Evolutionary conservation across 2,113 vertebrate species (phyloP).

Genomic region (Callocephalon fimbriatum): DNA sequence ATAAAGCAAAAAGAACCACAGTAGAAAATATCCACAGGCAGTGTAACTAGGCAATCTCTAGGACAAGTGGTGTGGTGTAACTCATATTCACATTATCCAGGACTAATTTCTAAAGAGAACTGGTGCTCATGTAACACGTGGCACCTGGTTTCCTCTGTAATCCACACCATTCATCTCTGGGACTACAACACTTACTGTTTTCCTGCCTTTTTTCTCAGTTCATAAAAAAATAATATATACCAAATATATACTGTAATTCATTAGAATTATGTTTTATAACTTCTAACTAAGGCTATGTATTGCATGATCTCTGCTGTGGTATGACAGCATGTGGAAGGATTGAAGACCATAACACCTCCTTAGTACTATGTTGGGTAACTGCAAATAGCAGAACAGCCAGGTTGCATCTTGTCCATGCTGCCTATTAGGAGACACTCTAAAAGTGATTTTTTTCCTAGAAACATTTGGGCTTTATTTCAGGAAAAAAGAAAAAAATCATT

Average conservation of each 20-base stretch:
- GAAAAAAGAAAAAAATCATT: not conserved
- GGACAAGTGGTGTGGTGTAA: not conserved
- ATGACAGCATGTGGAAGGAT: not conserved
- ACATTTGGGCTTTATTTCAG: not conserved
- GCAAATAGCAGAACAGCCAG: not conserved
- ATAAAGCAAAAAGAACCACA: not conserved
- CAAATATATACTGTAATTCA: not conserved
- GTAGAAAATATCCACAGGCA: not conserved
- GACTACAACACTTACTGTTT: not conserved
- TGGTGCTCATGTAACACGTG: not conserved
- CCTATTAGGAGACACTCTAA: not conserved
- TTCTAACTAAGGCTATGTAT: not conserved
- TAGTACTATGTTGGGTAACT: not conserved
- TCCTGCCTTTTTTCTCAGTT: not conserved
- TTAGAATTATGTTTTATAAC: not conserved
- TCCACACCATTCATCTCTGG: not conserved
- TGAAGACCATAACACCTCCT: not conserved
- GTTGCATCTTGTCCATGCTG: not conserved
- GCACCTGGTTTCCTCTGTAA: not conserved
- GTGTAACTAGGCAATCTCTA: not conserved
- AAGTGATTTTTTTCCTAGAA: not conserved
- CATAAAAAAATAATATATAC: not conserved
- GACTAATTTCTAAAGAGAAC: not conserved
- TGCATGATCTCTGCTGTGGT: not conserved
- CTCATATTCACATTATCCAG: not conserved